A percentile compares a stretch with the other conserved stretches of the same genome.
Evolutionary conservation across 2,113 vertebrate species (phyloP).

Genomic region (Oryzias curvinotus): DNA sequence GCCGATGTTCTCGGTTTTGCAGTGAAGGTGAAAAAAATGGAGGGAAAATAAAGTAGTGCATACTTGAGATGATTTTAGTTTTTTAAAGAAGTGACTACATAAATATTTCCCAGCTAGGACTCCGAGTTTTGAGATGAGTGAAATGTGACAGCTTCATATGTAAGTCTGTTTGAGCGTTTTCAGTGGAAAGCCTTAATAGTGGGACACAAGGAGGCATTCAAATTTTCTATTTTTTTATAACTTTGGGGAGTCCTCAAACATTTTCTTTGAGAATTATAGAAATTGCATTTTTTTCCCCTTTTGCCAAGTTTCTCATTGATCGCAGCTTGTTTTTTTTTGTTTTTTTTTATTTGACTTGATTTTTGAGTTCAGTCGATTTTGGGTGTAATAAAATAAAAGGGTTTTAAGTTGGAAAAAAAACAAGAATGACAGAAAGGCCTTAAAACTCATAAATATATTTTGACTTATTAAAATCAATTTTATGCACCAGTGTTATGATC

Average conservation of each 20-base stretch:
- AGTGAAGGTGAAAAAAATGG: not conserved
- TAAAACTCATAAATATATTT: not conserved
- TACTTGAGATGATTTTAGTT: conserved; percentile 11
- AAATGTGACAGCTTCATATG: conserved; percentile 72
- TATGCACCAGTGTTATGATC: not conserved
- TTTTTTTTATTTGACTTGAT: conserved; percentile 37
- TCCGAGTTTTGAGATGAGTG: conserved; percentile 56
- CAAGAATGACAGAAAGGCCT: not conserved
- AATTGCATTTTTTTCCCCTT: conserved; percentile 44
- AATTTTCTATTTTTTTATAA: conserved; percentile 45
- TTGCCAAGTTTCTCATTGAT: conserved; percentile 46
- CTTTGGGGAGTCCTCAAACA: conserved; percentile 71
- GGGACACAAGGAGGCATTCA: conserved; percentile 65
- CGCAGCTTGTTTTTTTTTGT: not conserved
- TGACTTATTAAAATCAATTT: not conserved
- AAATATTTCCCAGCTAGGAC: conserved; percentile 53
- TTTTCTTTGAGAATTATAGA: conserved; percentile 65
- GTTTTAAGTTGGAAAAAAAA: conserved; percentile 24
- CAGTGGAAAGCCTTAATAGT: conserved; percentile 68
- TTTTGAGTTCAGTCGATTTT: conserved; percentile 23
- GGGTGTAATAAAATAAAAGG: conserved; percentile 15
- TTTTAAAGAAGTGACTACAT: conserved; percentile 32
- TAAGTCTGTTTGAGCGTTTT: conserved; percentile 73
- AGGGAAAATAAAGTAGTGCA: conserved; percentile 33
- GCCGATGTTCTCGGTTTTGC: not conserved